These are phyloP conservation scores for Telenomus remus DNA, from an alignment of 1,140 invertebrate genomes.

Conservation along the genomic window DNA sequence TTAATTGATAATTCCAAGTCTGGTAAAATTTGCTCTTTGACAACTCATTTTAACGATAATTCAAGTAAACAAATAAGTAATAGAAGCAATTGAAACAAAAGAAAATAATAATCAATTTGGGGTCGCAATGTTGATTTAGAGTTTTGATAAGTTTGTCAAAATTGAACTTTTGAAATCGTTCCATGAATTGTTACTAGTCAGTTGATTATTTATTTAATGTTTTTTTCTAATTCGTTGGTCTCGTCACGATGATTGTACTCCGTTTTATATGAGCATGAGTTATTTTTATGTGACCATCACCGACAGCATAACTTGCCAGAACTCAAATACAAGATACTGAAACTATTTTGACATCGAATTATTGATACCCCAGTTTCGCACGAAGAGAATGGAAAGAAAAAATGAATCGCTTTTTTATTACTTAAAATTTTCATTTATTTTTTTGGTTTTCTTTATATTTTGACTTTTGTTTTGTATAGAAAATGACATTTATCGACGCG, in stretches of 20 bases:
- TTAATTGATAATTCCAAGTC: constrained; percentile 42
- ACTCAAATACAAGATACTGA: constrained; percentile 55
- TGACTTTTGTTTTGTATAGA: constrained; percentile 28
- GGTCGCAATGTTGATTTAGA: too few relatives aligned
- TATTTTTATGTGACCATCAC: constrained; percentile 54
- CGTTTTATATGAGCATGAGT: constrained; percentile 40
- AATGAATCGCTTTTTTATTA: constrained; percentile 4
- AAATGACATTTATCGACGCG: constrained; percentile 36
- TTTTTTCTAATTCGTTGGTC: constrained; percentile 26
- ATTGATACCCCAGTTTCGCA: constrained; percentile 39
- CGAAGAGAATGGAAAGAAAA: background rate
- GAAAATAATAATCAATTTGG: constrained; percentile 2
- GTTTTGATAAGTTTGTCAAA: too few relatives aligned
- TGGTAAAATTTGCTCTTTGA: constrained; percentile 35
- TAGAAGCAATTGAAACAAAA: constrained; percentile 18
- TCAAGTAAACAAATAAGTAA: constrained; percentile 33
- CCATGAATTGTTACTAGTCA: constrained; percentile 29
- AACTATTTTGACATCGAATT: constrained; percentile 46
- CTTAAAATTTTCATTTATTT: constrained; percentile 16
- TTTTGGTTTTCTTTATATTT: constrained; percentile 19
- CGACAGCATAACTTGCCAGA: constrained; percentile 54
- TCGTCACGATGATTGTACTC: constrained; percentile 34
- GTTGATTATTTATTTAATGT: constrained; percentile 42
- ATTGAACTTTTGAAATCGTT: constrained; percentile 8
- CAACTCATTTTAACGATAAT: constrained; percentile 46